Evolutionary conservation across 2,888 invertebrate species (phyloP), one percentile per base, ranked within the genome.

Genomic region (Pemphredon lugubris): DNA sequence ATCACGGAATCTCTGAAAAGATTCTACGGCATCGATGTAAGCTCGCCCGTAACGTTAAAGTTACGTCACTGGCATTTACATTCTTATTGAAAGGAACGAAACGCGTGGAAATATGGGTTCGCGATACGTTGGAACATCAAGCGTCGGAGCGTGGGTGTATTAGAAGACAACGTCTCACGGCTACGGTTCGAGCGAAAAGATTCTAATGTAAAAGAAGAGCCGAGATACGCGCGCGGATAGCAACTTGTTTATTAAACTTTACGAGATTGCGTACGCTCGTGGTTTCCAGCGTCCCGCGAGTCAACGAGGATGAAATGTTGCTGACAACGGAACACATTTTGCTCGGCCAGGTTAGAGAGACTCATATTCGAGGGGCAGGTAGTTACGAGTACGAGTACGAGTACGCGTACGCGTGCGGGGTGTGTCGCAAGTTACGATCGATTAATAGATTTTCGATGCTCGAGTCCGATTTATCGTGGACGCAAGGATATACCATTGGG

Each of bases 251-350:
- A 64, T 63, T 60, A 58, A 65, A 73, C 39, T 63, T 63, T 61
- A 58, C 40, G 60, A 67, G 67, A 64, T 73, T 74, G 61, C 61
- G 21, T 59, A 63, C 37, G 59, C 54, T 34, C n/a, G n/a, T 26
- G 26, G 4, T 13, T 34, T 73, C 54, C 50, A 34, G 14, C 48
- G 32, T 26, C 30, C 32, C 37, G 7, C 50, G 21, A 30, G 40
- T 45, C 58, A 32, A 51, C 44, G 48, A 61, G 66, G 78, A 77
- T 77, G 61, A 75, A 71, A 65, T 39, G 64, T 57, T 37, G 47
- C 48, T 55, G 40, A 53, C 30, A 37, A 30, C 44, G 48, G 53
- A 20, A 55, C 40, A 45, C 40, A 50, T 73, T 61, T 65, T 23
- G 40, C 60, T 53, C 48, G 20, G 23, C 1, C 32, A 26, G 37